A percentile compares a stretch with the other conserved stretches of the same genome.
Evolutionary conservation across 2,888 invertebrate species (phyloP).

Genomic region (Tinea trinotella): DNA sequence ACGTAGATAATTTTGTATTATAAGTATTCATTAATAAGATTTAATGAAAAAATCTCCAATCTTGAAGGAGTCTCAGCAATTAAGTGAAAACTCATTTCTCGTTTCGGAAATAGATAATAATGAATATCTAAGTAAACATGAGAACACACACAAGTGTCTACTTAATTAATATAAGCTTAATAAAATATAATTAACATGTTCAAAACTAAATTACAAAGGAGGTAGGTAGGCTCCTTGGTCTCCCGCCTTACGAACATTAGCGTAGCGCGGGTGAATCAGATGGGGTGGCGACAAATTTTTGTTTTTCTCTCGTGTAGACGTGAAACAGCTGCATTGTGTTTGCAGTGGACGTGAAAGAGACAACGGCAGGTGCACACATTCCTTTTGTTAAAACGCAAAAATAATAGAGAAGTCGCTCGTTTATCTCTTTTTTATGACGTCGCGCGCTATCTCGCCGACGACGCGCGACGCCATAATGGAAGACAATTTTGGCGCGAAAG

Average conservation of each 20-base stretch:
- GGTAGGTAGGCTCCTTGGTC: slow-evolving; percentile 49
- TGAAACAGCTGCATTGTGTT: slow-evolving; percentile 31
- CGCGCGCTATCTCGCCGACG: slow-evolving; percentile 64
- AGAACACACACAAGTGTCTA: slow-evolving; percentile 40
- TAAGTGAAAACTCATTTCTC: not conserved
- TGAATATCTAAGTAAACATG: slow-evolving; percentile 45
- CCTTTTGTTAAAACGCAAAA: slow-evolving; percentile 70
- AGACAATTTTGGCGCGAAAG: slow-evolving; percentile 72
- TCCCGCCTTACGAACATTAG: slow-evolving; percentile 50
- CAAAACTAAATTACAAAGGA: slow-evolving; percentile 62
- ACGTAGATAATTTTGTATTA: not conserved
- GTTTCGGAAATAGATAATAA: slow-evolving; percentile 35
- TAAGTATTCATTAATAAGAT: not conserved
- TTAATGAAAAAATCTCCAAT: not conserved
- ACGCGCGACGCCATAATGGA: slow-evolving; percentile 67
- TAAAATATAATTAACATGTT: slow-evolving; percentile 69
- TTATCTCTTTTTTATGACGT: slow-evolving; percentile 71
- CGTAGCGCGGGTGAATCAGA: slow-evolving; percentile 36
- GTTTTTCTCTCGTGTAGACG: slow-evolving; percentile 58
- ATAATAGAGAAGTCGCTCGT: slow-evolving; percentile 72
- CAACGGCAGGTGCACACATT: slow-evolving; percentile 65
- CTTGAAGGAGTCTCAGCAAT: not conserved
- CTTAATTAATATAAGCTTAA: slow-evolving; percentile 46
- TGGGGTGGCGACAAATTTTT: slow-evolving; percentile 61
- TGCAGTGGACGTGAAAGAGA: slow-evolving; percentile 43